A percentile compares a stretch with the other conserved stretches of the same genome.
Conservation (phyloP, 2,888 invertebrate species). For the Brachyptera putata region DNA sequence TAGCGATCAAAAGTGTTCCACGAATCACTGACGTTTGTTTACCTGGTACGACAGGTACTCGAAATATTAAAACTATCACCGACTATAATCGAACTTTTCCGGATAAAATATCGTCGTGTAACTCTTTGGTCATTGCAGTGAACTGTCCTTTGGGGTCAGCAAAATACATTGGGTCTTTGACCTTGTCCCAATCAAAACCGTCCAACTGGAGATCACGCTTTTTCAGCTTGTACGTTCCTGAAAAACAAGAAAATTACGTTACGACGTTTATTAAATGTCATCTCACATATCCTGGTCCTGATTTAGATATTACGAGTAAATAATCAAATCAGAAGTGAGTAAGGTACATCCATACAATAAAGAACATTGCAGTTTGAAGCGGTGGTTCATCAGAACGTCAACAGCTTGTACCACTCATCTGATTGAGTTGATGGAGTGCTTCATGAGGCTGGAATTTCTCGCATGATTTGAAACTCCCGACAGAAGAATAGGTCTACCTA, state of each 20-base stretch:
- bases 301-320: background rate
- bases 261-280: background rate
- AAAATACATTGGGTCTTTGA: conserved; percentile 78
- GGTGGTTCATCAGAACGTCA: too few relatives aligned
- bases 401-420: too few relatives aligned
- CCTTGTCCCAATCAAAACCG: conserved; percentile 70
- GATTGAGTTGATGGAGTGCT: too few relatives aligned
- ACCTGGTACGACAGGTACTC: too few relatives aligned
- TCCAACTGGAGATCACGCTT: conserved; percentile 90
- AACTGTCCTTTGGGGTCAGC: conserved; percentile 63
- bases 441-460: too few relatives aligned
- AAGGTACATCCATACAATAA: too few relatives aligned
- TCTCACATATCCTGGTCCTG: background rate
- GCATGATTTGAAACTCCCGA: too few relatives aligned
- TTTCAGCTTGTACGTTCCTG: conserved; percentile 95
- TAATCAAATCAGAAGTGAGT: background rate
- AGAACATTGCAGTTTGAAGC: too few relatives aligned
- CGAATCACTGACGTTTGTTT: too few relatives aligned
- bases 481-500: too few relatives aligned
- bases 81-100: conserved; percentile 74
- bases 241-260: conserved; percentile 37
- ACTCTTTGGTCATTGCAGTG: conserved; percentile 62
- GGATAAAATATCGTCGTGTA: conserved; percentile 68
- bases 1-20: too few relatives aligned
- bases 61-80: too few relatives aligned